Evolutionary conservation across 1,140 invertebrate genomes (phyloP), one percentile per base, ranked within the genome.

Genomic region (Drosophila ananassae): DNA sequence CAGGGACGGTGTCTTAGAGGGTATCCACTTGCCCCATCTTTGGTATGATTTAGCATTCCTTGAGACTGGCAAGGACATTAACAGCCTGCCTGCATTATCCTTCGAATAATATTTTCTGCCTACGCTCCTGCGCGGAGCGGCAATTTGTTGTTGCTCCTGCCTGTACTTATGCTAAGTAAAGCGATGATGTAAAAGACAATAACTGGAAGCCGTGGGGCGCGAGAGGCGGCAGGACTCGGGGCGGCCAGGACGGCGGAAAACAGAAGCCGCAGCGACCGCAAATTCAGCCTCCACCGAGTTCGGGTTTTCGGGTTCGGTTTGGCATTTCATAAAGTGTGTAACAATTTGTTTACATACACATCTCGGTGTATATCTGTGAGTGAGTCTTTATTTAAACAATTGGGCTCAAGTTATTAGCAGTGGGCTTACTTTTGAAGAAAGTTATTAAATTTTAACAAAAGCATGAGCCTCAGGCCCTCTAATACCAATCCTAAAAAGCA

Each of bases 181-280:
- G 82, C 83, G 83, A 89, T 85, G 82, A 85, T 85, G 83, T 89
- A 85, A 85, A 85, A 85, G 81, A 85, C 81, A 85, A 85, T 85
- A 85, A 85, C 73, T 54, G 32, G 66, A 61, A 30, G 41, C 21
- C 34, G 41, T 53, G 39, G 17, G 17, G 17, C 17, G 17, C 17
- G 17, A 17, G 17, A 17, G 17, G 17, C 17, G 17, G 17, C 17
- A 17, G 17, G 17, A 17, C 17, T 17, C 17, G 17, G 17, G 24
- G 32, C 9, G 32, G 10, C 24, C 6, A n/a, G 8, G 41, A 22
- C 17, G 44, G 37, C 32, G 6, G 17, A 67, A 52, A 37, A 44
- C 53, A 53, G 81, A 80, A 74, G 73, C 77, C 77, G 73, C 77
- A 61, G 64, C 73, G 77, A 59, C 77, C 81, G 77, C 82, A 84